These are phyloP conservation scores for Coenonympha glycerion DNA, from an alignment of 2,888 invertebrate species.

Conservation along the genomic window DNA sequence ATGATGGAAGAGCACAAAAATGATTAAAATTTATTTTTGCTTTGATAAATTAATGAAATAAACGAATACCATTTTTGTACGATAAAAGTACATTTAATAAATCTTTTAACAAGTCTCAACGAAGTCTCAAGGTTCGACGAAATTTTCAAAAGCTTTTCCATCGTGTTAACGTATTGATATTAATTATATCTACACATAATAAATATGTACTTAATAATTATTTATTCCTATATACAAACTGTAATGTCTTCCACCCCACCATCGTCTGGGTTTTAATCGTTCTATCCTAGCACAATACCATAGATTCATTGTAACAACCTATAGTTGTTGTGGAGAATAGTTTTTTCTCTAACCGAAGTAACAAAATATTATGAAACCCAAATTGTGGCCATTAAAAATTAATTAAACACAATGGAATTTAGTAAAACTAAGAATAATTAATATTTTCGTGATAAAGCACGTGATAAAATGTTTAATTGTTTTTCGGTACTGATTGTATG, in stretches of 20 bases:
- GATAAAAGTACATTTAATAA: too few relatives aligned
- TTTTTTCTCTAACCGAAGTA: conserved; percentile 9
- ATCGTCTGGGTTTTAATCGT: conserved; percentile 13
- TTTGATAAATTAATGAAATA: too few relatives aligned
- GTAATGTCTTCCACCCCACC: conserved; percentile 23
- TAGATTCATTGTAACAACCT: conserved; percentile 3
- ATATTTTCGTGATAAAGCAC: conserved; percentile 73
- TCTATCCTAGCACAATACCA: conserved; percentile 4
- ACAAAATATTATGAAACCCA: conserved; percentile 3
- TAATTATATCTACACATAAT: too few relatives aligned
- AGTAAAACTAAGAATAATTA: conserved; percentile 67
- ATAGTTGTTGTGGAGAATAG: conserved; percentile 4
- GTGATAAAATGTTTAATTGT: conserved; percentile 69
- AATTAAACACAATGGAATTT: conserved; percentile 72
- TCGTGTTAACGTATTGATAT: not conserved
- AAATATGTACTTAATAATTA: too few relatives aligned
- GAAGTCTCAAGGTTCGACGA: too few relatives aligned
- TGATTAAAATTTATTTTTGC: too few relatives aligned
- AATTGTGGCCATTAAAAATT: conserved; percentile 19
- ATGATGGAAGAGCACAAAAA: too few relatives aligned
- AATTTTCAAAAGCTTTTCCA: not conserved
- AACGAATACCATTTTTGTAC: too few relatives aligned
- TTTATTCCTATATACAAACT: conserved; percentile 6
- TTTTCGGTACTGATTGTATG: conserved; percentile 72
- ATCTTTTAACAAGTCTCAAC: too few relatives aligned